Evolutionary conservation across 2,888 invertebrate species (phyloP), one percentile per base, ranked within the genome.

Genomic region (Cephus runcator): DNA sequence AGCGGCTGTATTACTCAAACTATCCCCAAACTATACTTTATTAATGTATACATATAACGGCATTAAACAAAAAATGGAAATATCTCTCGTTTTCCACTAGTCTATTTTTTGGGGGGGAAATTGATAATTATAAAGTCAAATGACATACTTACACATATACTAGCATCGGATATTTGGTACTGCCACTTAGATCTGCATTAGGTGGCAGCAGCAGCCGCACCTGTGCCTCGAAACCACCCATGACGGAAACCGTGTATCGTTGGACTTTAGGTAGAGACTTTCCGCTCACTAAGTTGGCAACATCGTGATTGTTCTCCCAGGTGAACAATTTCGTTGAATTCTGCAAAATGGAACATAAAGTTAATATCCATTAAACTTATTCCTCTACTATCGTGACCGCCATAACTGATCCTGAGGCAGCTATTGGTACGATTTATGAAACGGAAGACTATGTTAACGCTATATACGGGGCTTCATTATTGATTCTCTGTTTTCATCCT

Each of bases 101-200:
- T 36, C 12, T 12, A 12, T 4, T 15, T 35, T 11, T 11, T 35
- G 1, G 11, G 11, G 34, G 11, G 11, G 30, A 33, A 71, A 33
- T 71, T 9, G 71, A 71, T 71, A 6, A 23, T 71, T n/a, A 71
- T n/a, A 71, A n/a, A 69, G 69, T 12, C 12, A 33, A 69, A 69
- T 69, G 11, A 23, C 36, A 34, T 80, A 94, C 96, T 95, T 92
- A 97, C 94, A 97, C 97, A 89, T 96, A 96, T 79, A 97, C 95
- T 56, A 97, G 92, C 92, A 97, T 93, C 0, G 97, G 97, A 88
- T 97, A 96, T 88, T 97, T 95, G 3, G 94, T 95, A 35, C 92
- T 90, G 36, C 95, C 95, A 69, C 94, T 93, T 74, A 93, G 92
- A 88, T 95, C 94, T 81, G 96, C 93, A 85, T 96, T 94, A 0